These are phyloP conservation scores for Phataginus tricuspis DNA, from an alignment of 2,797 vertebrate species.

Conservation along the genomic window DNA sequence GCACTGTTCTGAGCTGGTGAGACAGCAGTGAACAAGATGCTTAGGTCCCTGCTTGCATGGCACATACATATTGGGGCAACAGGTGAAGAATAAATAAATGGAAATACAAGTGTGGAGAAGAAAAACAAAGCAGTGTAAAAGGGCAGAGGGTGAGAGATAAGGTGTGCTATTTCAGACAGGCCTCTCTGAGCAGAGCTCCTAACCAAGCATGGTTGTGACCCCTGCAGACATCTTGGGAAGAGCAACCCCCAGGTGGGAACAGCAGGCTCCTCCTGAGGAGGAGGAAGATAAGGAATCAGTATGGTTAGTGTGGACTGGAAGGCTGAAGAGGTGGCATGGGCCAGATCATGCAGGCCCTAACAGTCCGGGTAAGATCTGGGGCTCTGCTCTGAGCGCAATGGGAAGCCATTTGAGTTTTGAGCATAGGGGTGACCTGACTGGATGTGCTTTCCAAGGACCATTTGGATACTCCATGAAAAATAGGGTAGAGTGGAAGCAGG, in stretches of 20 bases:
- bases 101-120: neutral
- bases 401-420: neutral
- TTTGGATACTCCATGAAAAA: neutral
- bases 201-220: neutral
- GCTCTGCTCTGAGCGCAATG: neutral
- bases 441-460: neutral
- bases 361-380: neutral
- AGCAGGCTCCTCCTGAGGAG: neutral
- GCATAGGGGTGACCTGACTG: neutral
- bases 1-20: neutral
- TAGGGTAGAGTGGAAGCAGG: neutral
- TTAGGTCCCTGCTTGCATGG: neutral
- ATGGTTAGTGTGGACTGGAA: neutral
- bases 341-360: neutral
- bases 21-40: neutral
- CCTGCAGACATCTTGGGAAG: neutral
- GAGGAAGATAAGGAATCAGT: neutral
- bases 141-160: neutral
- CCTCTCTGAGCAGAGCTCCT: neutral
- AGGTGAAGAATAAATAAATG: neutral
- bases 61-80: neutral
- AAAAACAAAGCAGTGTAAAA: neutral
- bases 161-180: neutral
- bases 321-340: accelerated
- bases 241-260: neutral